A percentile compares a stretch with the other conserved stretches of the same genome.
Conservation (phyloP, 2,888 invertebrate genomes). For the Tridacna gigas region DNA sequence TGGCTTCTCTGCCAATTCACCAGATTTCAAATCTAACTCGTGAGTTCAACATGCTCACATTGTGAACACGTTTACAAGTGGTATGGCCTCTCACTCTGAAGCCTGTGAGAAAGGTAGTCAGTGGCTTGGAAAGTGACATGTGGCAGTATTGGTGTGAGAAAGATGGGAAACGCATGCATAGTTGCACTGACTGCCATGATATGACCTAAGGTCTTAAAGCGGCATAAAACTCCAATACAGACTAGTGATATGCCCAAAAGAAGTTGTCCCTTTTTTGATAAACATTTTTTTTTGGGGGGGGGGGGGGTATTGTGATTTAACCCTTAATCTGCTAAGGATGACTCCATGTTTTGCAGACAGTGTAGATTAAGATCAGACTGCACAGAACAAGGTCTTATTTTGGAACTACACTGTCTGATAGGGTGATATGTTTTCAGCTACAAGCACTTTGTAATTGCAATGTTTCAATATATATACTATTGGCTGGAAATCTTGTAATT, state of each 20-base stretch:
- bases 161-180: not conserved
- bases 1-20: conserved; percentile 67
- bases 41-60: conserved; percentile 35
- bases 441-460: too few species aligned
- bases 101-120: not conserved
- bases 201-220: not conserved
- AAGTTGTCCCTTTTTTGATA: not conserved
- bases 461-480: too few species aligned
- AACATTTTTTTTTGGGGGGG: too few species aligned
- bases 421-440: too few species aligned
- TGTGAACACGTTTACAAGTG: too few species aligned
- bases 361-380: too few species aligned
- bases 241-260: not conserved
- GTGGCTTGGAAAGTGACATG: not conserved
- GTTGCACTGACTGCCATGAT: not conserved
- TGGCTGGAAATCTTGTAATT: too few species aligned
- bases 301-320: too few species aligned
- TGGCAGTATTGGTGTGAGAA: not conserved
- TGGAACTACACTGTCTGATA: too few species aligned
- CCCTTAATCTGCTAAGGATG: too few species aligned
- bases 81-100: not conserved
- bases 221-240: not conserved
- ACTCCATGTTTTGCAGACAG: too few species aligned
- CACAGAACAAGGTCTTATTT: too few species aligned
- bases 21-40: conserved; percentile 63